phyloP scores from a whole-genome alignment of 2,797 vertebrate genomes.

The Hylomyscus alleni region DNA sequence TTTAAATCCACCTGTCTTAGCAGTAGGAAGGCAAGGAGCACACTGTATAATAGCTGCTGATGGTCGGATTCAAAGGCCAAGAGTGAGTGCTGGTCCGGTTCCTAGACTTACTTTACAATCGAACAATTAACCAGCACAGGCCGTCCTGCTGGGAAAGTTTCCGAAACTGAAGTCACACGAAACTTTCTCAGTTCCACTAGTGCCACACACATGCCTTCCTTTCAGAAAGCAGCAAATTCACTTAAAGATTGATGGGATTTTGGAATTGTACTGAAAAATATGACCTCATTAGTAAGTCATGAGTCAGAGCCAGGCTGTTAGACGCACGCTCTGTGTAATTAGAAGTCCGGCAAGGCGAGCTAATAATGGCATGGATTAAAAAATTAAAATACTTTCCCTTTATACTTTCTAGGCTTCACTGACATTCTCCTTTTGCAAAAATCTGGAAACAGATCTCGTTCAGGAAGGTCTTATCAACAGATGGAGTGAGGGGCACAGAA shows the following conservation, averaged over 20 bases:
- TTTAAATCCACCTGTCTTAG: neutral
- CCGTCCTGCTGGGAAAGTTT: constrained; percentile 71
- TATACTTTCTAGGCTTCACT: constrained; percentile 64
- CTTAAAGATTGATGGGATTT: constrained; percentile 82
- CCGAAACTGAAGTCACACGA: constrained; percentile 72
- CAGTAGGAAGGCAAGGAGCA: no score
- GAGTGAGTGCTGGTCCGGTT: constrained; percentile 5
- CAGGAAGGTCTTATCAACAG: neutral
- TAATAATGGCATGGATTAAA: constrained; percentile 78
- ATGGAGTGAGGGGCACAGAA: neutral
- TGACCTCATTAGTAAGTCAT: constrained; percentile 83
- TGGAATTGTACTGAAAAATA: constrained; percentile 80
- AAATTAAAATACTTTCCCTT: constrained; percentile 77
- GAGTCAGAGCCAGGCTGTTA: constrained; percentile 77
- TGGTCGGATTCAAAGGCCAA: constrained; percentile 46
- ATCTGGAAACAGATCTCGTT: constrained; percentile 30
- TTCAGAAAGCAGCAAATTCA: constrained; percentile 73
- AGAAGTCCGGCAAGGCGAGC: constrained; percentile 66
- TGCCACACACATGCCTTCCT: constrained; percentile 67
- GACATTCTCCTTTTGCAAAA: constrained; percentile 50
- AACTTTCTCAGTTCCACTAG: constrained; percentile 67
- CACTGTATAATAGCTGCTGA: neutral
- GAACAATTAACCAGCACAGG: constrained; percentile 60
- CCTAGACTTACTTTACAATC: neutral
- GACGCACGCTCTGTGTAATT: constrained; percentile 54